Evolutionary conservation across 2,888 invertebrate genomes (phyloP).

Genomic region (Rhodophaea formosa): DNA sequence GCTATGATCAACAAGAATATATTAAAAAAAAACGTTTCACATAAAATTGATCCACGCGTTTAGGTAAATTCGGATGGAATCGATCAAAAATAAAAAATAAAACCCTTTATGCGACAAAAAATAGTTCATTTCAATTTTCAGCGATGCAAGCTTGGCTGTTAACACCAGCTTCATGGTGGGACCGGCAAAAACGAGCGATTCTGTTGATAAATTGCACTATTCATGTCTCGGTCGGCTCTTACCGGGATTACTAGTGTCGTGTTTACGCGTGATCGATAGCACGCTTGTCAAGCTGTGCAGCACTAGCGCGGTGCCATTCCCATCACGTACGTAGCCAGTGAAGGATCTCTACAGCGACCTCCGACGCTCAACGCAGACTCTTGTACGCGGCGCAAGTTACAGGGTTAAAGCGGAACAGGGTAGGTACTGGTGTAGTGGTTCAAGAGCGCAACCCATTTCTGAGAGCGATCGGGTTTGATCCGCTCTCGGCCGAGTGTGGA

Average conservation of each 20-base stretch:
- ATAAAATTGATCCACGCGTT: too few species aligned
- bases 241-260: conserved; percentile 51
- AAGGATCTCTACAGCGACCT: conserved; percentile 54
- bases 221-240: conserved; percentile 28
- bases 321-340: conserved; percentile 56
- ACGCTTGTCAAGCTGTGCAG: conserved; percentile 23
- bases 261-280: conserved; percentile 57
- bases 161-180: conserved; percentile 6
- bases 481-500: too few species aligned
- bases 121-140: background rate
- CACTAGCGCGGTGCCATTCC: conserved; percentile 34
- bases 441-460: too few species aligned
- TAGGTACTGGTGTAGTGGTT: too few species aligned
- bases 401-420: background rate
- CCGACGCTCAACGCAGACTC: conserved; percentile 34
- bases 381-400: conserved; percentile 7
- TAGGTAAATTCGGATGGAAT: too few species aligned
- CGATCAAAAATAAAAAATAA: background rate
- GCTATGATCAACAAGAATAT: background rate
- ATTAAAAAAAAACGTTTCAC: too few species aligned
- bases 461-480: too few species aligned
- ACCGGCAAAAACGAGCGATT: conserved; percentile 9
- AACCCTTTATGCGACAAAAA: background rate
- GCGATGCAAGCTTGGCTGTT: background rate
- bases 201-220: conserved; percentile 14